Percentiles rank a stretch among this genome's conserved stretches.
These are phyloP conservation scores for Aporophyla lueneburgensis DNA, from an alignment of 2,888 invertebrate genomes.

Conservation along the genomic window DNA sequence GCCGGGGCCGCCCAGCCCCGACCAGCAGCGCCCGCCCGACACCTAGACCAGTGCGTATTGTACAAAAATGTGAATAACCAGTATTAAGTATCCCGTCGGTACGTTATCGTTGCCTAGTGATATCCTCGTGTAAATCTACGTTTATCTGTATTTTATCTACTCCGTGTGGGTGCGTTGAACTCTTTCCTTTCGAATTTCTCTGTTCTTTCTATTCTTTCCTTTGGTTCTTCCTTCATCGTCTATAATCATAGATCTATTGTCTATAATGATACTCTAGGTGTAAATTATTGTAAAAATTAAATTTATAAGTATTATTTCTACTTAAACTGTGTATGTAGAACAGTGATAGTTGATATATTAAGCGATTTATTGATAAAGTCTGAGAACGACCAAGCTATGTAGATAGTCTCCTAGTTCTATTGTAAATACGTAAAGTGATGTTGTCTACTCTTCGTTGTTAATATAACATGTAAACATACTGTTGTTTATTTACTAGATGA, in stretches of 20 bases:
- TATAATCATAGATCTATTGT: conserved; percentile 54
- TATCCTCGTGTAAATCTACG: conserved; percentile 67
- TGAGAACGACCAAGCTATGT: conserved; percentile 90
- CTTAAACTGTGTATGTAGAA: conserved; percentile 68
- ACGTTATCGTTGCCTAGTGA: conserved; percentile 74
- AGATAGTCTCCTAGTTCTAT: conserved; percentile 82
- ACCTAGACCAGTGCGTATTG: conserved; percentile 76
- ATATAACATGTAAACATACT: conserved; percentile 81
- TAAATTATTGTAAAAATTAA: conserved; percentile 71
- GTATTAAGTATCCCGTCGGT: conserved; percentile 74
- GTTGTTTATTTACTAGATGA: conserved; percentile 86
- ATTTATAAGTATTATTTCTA: conserved; percentile 68
- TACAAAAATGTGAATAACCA: conserved; percentile 77
- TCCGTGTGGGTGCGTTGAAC: conserved; percentile 69
- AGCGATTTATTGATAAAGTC: conserved; percentile 84
- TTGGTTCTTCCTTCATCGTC: conserved; percentile 56
- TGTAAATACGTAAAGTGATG: conserved; percentile 83
- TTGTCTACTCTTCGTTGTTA: conserved; percentile 84
- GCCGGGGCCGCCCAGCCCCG: conserved; percentile 80
- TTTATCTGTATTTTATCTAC: conserved; percentile 57
- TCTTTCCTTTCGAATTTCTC: conserved; percentile 66
- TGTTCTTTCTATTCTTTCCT: conserved; percentile 48
- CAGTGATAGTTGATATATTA: conserved; percentile 79
- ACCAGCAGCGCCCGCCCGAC: conserved; percentile 85
- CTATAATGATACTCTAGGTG: conserved; percentile 66